phyloP scores from a whole-genome alignment of 2,113 vertebrate genomes.

The cattle (Bos taurus) region DNA sequence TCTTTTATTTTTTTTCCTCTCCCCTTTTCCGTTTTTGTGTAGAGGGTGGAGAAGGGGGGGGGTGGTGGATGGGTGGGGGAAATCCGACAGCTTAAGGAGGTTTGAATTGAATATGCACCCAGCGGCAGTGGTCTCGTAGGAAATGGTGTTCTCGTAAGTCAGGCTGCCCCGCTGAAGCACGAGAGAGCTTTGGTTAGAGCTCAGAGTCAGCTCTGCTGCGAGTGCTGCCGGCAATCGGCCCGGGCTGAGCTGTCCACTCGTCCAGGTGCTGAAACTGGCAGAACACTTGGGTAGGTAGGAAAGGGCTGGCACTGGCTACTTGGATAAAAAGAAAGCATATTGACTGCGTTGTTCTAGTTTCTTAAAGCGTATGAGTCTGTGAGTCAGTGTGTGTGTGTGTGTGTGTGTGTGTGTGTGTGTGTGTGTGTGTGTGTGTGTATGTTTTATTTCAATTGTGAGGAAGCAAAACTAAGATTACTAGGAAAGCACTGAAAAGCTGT shows the following conservation, averaged over 20 bases:
- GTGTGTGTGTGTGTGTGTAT: background rate
- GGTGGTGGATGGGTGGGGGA: conserved; percentile 52
- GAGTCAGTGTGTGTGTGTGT: background rate
- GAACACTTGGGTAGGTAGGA: conserved; percentile 63
- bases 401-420: background rate
- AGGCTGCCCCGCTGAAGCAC: conserved; percentile 72
- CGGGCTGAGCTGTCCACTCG: conserved; percentile 76
- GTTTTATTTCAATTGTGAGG: conserved; percentile 35
- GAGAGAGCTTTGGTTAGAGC: conserved; percentile 76
- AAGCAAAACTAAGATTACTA: conserved; percentile 62
- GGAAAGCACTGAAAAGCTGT: conserved; percentile 53
- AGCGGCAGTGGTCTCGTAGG: conserved; percentile 81
- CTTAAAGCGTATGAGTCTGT: conserved; percentile 12
- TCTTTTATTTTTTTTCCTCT: background rate
- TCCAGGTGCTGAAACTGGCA: conserved; percentile 78
- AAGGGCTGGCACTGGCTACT: conserved; percentile 32
- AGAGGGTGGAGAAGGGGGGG: conserved; percentile 55
- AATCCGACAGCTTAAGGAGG: conserved; percentile 77
- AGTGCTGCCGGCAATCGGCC: conserved; percentile 60
- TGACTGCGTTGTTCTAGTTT: conserved; percentile 52
- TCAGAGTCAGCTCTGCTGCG: conserved; percentile 71
- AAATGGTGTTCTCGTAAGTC: conserved; percentile 77
- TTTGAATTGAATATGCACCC: conserved; percentile 80
- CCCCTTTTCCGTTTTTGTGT: conserved; percentile 57
- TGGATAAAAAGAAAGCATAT: background rate